A percentile compares a stretch with the other conserved stretches of the same genome.
These are phyloP conservation scores for Nannoperca australis DNA, from an alignment of 2,797 vertebrate genomes.

Conservation along the genomic window DNA sequence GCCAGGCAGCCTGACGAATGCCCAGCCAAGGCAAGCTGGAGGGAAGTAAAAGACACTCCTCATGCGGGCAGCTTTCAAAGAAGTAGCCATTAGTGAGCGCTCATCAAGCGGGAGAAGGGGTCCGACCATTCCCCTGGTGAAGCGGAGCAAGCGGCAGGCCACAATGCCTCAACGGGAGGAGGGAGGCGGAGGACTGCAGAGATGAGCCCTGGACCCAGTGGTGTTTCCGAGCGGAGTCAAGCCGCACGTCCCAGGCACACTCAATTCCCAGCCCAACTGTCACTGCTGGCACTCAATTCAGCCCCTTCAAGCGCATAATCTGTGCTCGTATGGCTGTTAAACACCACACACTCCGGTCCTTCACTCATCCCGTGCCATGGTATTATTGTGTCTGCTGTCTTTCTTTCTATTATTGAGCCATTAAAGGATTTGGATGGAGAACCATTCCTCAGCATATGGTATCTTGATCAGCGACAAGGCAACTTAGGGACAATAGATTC, in stretches of 20 bases:
- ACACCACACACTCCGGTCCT: slow-evolving; percentile 76
- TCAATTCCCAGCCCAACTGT: slow-evolving; percentile 91
- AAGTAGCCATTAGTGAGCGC: slow-evolving; percentile 82
- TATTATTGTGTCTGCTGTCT: slow-evolving; percentile 76
- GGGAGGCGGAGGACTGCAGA: slow-evolving; percentile 73
- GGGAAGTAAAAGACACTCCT: slow-evolving; percentile 86
- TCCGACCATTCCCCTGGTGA: slow-evolving; percentile 76
- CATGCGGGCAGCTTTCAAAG: slow-evolving; percentile 85
- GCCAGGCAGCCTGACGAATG: slow-evolving; percentile 82
- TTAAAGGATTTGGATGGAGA: slow-evolving; percentile 75
- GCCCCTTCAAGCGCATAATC: slow-evolving; percentile 88
- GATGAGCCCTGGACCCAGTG: slow-evolving; percentile 82
- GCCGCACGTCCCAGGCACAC: slow-evolving; percentile 77
- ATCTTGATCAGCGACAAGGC: slow-evolving; percentile 76
- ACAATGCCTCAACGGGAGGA: slow-evolving; percentile 74
- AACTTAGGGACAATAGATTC: slow-evolving; percentile 60
- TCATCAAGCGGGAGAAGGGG: slow-evolving; percentile 81
- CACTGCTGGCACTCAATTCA: slow-evolving; percentile 85
- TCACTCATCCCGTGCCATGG: slow-evolving; percentile 78
- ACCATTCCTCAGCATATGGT: slow-evolving; percentile 72
- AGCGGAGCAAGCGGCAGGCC: slow-evolving; percentile 75
- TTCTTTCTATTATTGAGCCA: slow-evolving; percentile 75
- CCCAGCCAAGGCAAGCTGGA: slow-evolving; percentile 87
- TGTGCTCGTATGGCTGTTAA: slow-evolving; percentile 87
- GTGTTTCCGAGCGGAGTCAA: slow-evolving; percentile 81